Evolutionary conservation across 2,113 vertebrate genomes (phyloP).

Genomic region (Proteles cristata): DNA sequence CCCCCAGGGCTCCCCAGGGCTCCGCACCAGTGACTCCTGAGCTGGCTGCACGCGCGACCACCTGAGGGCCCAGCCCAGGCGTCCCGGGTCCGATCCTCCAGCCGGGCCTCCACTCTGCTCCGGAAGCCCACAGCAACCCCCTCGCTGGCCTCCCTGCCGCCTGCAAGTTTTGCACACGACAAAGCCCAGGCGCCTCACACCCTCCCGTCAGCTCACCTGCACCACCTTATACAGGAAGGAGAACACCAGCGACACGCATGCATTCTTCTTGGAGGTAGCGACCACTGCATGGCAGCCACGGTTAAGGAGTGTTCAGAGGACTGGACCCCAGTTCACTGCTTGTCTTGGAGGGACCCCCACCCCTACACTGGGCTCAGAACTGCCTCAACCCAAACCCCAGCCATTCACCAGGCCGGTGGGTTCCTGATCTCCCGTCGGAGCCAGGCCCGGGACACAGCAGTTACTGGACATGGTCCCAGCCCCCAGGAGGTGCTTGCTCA

Average conservation of each 20-base stretch:
- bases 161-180: neutral
- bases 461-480: fast-evolving
- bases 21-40: neutral
- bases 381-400: neutral
- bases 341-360: too few relatives aligned
- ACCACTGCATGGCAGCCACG: slow-evolving; percentile 88
- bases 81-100: neutral
- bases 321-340: neutral
- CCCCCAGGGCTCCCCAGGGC: too few relatives aligned
- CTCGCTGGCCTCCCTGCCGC: neutral
- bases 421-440: neutral
- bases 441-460: neutral
- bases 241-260: slow-evolving; percentile 97
- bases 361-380: neutral
- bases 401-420: neutral
- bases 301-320: slow-evolving; percentile 84
- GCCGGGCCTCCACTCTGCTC: neutral
- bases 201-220: slow-evolving; percentile 88
- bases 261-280: slow-evolving; percentile 98
- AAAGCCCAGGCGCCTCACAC: fast-evolving
- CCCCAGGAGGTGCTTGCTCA: neutral
- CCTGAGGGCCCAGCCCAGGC: neutral
- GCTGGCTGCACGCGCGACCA: neutral
- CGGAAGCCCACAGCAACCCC: neutral
- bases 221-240: slow-evolving; percentile 99